Evolutionary conservation across 2,888 invertebrate genomes (phyloP).

Genomic region (Tipula confusa): DNA sequence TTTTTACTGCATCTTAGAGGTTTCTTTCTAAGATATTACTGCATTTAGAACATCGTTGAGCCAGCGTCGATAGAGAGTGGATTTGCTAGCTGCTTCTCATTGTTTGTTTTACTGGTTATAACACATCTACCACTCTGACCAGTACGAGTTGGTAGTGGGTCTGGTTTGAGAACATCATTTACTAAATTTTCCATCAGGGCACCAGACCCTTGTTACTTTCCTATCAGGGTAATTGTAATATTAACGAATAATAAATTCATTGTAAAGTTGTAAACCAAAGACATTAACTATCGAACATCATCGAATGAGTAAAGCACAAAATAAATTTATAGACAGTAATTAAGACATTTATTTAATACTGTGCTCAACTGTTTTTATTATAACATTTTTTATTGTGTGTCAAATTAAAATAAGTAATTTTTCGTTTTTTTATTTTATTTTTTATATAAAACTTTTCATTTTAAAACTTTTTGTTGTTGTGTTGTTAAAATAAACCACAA

Average conservation of each 20-base stretch:
- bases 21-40: no score
- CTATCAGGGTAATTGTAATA: no score
- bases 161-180: no score
- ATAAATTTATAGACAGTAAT: not conserved
- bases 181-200: no score
- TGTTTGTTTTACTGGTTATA: no score
- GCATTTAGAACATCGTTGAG: no score
- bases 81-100: no score
- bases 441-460: not conserved
- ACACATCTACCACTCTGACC: no score
- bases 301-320: not conserved
- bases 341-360: slow-evolving; percentile 16
- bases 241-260: not conserved
- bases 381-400: not conserved
- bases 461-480: not conserved
- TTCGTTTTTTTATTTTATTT: not conserved
- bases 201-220: no score
- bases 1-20: no score
- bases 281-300: not conserved
- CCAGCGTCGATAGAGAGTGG: no score
- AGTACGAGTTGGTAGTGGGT: no score
- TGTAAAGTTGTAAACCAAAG: not conserved
- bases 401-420: slow-evolving; percentile 8
- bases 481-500: not conserved
- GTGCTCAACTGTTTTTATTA: not conserved